Evolutionary conservation across 2,113 vertebrate species (phyloP), one percentile per base, ranked within the genome.

Genomic region (Catharus bicknelli): DNA sequence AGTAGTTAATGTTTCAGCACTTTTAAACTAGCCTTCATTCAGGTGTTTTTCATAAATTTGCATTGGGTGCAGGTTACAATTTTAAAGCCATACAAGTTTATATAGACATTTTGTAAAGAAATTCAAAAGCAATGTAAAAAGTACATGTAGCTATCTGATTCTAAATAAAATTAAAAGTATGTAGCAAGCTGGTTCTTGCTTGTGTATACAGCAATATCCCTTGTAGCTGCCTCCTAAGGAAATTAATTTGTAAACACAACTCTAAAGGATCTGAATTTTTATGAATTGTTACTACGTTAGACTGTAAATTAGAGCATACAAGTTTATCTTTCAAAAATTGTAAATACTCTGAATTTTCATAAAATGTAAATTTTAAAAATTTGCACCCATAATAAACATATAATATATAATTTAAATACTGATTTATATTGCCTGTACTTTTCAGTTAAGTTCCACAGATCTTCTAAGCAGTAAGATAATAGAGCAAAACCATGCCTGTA

Each of bases 181-280:
- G 93, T 96, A 98, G 99, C 99, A 97, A 99, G 99, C 99, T 99
- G 99, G 99, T 98, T 99, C 99, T 99, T 99, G 98, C 98, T 98
- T 97, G 55, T 97, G 94, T 98, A 97, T 95, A 96, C 96, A 97
- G 95, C 96, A 95, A 83, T 97, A 90, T 95, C 95, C 79, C 32
- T 97, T 96, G 81, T 97, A 98, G 98, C 98, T 98, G 96, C 96
- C 97, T 98, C 97, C 91, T 93, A 91, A 93, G 89, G 97, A 96
- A 94, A 96, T 83, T 93, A 93, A 94, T 97, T 97, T 98, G 87
- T 98, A 97, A 98, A 97, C 97, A 97, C 95, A 96, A 93, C 88
- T 97, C 96, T 98, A 97, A 98, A 97, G 87, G 95, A 96, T 96
- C 86, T 95, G 92, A 96, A 86, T 97, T 98, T 97, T 96, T 97